Evolutionary conservation across 2,888 invertebrate species (phyloP).

Genomic region (Morpho helenor): DNA sequence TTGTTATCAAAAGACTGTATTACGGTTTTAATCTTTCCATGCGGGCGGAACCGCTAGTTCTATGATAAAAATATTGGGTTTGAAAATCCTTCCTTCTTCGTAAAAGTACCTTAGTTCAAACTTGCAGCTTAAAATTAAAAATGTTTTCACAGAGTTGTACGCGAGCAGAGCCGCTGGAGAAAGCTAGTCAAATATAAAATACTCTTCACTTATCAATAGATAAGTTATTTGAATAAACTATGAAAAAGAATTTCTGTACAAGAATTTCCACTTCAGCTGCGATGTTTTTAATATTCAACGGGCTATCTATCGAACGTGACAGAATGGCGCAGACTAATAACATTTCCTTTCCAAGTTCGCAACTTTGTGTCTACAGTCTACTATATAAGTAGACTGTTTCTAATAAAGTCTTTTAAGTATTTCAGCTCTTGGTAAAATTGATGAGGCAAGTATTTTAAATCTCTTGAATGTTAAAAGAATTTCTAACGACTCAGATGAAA

Average conservation of each 20-base stretch:
- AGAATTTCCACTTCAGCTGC: conserved; percentile 7
- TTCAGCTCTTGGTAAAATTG: conserved; percentile 18
- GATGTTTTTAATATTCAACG: conserved; percentile 25
- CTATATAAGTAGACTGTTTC: conserved; percentile 14
- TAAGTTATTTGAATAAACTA: too few species aligned
- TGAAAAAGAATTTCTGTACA: too few species aligned
- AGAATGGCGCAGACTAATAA: conserved; percentile 17
- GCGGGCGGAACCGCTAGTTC: too few species aligned
- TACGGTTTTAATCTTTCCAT: too few species aligned
- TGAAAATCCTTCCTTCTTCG: too few species aligned
- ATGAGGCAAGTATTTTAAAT: conserved; percentile 19
- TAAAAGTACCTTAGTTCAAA: too few species aligned
- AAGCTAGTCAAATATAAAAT: neutral
- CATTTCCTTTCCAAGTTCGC: conserved; percentile 16
- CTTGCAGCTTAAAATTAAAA: too few species aligned
- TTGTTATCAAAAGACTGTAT: too few species aligned
- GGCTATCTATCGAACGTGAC: conserved; percentile 26
- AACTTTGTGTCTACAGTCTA: conserved; percentile 14
- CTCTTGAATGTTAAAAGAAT: conserved; percentile 17
- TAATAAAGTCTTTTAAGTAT: conserved; percentile 18
- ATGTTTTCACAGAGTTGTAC: too few species aligned
- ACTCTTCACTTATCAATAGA: too few species aligned
- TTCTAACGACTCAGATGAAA: conserved; percentile 15
- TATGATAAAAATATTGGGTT: too few species aligned
- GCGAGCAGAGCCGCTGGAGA: too few species aligned